Evolutionary conservation across 1,140 invertebrate genomes (phyloP).

Genomic region (Physella acuta): DNA sequence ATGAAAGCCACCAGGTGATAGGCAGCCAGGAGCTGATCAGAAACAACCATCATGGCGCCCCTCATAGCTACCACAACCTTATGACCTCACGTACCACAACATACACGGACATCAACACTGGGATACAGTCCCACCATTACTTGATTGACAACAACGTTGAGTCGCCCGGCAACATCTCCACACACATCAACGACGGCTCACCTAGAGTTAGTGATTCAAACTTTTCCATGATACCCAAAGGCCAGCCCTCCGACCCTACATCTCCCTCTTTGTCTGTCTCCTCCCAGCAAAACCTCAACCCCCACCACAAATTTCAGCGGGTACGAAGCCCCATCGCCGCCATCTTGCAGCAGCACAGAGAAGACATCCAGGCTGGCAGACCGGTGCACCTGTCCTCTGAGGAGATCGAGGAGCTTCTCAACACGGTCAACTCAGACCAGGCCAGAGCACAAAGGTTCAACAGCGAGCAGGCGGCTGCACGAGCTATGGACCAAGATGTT

Average conservation of each 20-base stretch:
- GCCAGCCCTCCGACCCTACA: background rate
- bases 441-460: background rate
- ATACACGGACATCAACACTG: too few species aligned
- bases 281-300: background rate
- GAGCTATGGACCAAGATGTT: background rate
- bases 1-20: background rate
- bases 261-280: background rate
- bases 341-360: conserved; percentile 21
- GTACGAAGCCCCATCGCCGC: conserved; percentile 12
- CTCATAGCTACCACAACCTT: too few species aligned
- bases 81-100: too few species aligned
- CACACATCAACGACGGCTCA: too few species aligned
- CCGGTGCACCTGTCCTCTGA: conserved; percentile 14
- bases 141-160: too few species aligned
- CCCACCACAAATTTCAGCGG: background rate
- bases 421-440: conserved; percentile 17
- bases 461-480: background rate
- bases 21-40: background rate
- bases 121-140: too few species aligned
- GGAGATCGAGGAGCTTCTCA: conserved; percentile 18
- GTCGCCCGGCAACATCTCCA: too few species aligned
- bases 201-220: too few species aligned
- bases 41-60: background rate
- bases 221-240: too few species aligned
- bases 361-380: conserved; percentile 14